phyloP scores from a whole-genome alignment of 1,140 invertebrate genomes.

The Panulirus ornatus region DNA sequence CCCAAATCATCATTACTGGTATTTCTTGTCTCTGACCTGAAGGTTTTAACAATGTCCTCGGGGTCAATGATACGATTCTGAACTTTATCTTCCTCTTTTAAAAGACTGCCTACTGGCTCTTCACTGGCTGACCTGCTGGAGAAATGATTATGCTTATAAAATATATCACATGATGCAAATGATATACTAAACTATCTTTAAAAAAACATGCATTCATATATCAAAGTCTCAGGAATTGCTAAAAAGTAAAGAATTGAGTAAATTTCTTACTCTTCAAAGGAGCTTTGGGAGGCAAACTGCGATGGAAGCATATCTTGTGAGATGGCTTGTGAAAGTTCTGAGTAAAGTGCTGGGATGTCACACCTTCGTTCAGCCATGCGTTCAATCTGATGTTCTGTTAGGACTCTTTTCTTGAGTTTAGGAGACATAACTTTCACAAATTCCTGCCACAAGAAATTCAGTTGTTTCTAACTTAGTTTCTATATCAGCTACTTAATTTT shows the following conservation, averaged over 20 bases:
- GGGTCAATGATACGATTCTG: neutral
- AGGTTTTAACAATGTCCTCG: neutral
- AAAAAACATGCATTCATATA: too few relatives aligned
- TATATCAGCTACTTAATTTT: too few relatives aligned
- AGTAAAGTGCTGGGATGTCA: conserved; percentile 54
- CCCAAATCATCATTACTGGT: neutral
- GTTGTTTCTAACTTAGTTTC: neutral
- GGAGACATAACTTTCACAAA: conserved; percentile 52
- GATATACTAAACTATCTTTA: too few relatives aligned
- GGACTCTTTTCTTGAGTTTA: conserved; percentile 17
- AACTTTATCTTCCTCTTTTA: neutral
- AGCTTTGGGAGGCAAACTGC: conserved; percentile 37
- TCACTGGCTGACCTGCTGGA: neutral
- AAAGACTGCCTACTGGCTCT: neutral
- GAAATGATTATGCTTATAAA: neutral
- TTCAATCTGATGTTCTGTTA: conserved; percentile 59
- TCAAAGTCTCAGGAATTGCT: too few relatives aligned
- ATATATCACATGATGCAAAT: too few relatives aligned
- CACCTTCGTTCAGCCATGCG: conserved; percentile 28
- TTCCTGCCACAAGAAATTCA: neutral
- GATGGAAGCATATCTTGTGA: conserved; percentile 37
- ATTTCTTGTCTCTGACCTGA: neutral
- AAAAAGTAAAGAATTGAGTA: too few relatives aligned
- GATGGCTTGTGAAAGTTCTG: conserved; percentile 49
- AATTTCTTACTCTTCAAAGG: conserved; percentile 47